A percentile compares a stretch with the other conserved stretches of the same genome.
phyloP scores from a whole-genome alignment of 2,888 invertebrate species.

The Bellardia bayeri region DNA sequence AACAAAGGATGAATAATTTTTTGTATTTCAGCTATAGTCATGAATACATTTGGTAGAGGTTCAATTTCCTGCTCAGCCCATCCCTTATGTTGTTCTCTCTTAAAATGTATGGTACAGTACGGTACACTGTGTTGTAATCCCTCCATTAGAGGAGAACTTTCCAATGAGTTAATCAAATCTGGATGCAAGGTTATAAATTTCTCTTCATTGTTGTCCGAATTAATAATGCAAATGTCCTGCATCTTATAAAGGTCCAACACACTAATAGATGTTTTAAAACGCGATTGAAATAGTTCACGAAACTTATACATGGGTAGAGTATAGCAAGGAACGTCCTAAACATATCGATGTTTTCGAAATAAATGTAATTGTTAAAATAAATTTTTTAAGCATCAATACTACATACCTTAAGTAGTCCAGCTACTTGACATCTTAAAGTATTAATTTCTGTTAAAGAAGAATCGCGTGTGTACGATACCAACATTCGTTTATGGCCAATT shows the following conservation, averaged over 20 bases:
- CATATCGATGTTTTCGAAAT: neutral
- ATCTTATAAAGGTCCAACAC: constrained; percentile 89
- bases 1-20: constrained; percentile 82
- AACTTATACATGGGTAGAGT: constrained; percentile 92
- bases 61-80: constrained; percentile 92
- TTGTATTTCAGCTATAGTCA: constrained; percentile 83
- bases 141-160: constrained; percentile 85
- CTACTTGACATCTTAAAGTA: constrained; percentile 88
- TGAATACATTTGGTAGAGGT: constrained; percentile 86
- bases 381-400: neutral
- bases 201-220: constrained; percentile 88
- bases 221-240: constrained; percentile 90
- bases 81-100: constrained; percentile 87
- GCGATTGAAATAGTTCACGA: constrained; percentile 91
- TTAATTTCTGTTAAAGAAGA: constrained; percentile 87
- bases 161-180: constrained; percentile 86
- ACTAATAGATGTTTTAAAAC: constrained; percentile 90
- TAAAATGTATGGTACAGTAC: constrained; percentile 87
- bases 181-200: constrained; percentile 89
- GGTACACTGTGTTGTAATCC: constrained; percentile 85
- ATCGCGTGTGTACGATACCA: constrained; percentile 88
- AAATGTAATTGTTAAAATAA: neutral
- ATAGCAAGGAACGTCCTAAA: constrained; percentile 89
- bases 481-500: constrained; percentile 91
- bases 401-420: constrained; percentile 87